Conservation (phyloP, 2,113 vertebrate genomes). For the Lepus timidus region DNA sequence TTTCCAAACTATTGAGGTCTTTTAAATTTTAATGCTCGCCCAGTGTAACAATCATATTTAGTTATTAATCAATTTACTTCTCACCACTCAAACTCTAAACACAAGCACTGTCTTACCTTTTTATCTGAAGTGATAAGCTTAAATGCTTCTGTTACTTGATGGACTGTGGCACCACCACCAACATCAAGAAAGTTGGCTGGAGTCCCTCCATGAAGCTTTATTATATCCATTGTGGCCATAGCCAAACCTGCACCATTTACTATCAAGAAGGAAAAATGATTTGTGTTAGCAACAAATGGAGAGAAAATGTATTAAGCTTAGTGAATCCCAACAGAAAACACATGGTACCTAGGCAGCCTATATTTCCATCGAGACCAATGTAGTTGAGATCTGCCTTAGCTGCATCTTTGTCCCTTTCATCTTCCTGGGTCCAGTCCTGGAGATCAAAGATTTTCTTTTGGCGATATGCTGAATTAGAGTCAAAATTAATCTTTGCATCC, state of each 20-base stretch:
- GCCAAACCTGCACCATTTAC: constrained; percentile 99
- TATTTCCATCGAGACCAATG: constrained; percentile 97
- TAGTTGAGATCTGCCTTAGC: constrained; percentile 97
- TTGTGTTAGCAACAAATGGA: constrained; percentile 61
- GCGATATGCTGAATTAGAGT: constrained; percentile 96
- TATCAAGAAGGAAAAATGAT: constrained; percentile 79
- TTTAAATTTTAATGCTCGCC: neutral
- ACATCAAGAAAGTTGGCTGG: constrained; percentile 99
- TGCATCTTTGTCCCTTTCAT: constrained; percentile 94
- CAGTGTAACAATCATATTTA: neutral
- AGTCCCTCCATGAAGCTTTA: constrained; percentile 98
- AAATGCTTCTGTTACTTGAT: constrained; percentile 99
- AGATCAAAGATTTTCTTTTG: constrained; percentile 96
- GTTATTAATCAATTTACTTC: constrained; percentile 49
- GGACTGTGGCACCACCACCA: constrained; percentile 98
- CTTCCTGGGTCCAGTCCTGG: constrained; percentile 98
- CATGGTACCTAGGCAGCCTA: constrained; percentile 95
- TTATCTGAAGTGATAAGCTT: constrained; percentile 99
- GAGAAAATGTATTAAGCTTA: constrained; percentile 10
- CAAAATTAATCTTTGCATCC: constrained; percentile 99
- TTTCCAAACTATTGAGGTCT: constrained; percentile 35
- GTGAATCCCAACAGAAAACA: constrained; percentile 46
- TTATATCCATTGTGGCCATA: constrained; percentile 99
- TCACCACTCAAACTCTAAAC: constrained; percentile 16
- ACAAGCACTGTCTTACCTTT: constrained; percentile 90